Evolutionary conservation across 2,797 vertebrate genomes (phyloP).

Genomic region (Tolypeutes matacus): DNA sequence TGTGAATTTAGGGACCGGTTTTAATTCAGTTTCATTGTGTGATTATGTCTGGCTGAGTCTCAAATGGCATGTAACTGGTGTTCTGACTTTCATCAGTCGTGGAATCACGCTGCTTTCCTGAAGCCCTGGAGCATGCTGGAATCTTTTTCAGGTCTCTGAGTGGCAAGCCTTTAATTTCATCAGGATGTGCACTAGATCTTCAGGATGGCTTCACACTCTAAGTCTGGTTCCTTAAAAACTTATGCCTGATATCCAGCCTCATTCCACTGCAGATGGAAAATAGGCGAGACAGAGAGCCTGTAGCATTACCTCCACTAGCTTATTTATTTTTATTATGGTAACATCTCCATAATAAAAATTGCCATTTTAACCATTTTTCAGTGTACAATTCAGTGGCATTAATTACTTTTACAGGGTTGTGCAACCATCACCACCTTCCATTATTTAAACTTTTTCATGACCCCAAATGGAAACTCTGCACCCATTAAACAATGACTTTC

Average conservation of each 20-base stretch:
- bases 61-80: not conserved
- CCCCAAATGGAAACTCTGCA: no score
- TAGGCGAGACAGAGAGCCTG: not conserved
- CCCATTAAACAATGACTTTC: no score
- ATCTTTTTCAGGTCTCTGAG: not conserved
- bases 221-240: not conserved
- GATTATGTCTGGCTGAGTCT: not conserved
- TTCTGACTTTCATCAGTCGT: not conserved
- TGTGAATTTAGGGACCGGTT: not conserved
- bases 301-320: no score
- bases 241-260: not conserved
- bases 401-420: no score
- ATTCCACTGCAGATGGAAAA: not conserved
- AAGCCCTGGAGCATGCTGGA: not conserved
- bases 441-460: no score
- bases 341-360: no score
- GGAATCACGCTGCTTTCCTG: not conserved
- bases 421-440: no score
- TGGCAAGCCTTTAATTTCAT: constrained; percentile 44
- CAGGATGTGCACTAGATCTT: not conserved
- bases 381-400: no score
- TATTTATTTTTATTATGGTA: no score
- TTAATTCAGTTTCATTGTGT: constrained; percentile 39
- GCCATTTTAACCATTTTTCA: no score
- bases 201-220: not conserved